Evolutionary conservation across 2,113 vertebrate genomes (phyloP).

Genomic region (Protomyctophum bolini): DNA sequence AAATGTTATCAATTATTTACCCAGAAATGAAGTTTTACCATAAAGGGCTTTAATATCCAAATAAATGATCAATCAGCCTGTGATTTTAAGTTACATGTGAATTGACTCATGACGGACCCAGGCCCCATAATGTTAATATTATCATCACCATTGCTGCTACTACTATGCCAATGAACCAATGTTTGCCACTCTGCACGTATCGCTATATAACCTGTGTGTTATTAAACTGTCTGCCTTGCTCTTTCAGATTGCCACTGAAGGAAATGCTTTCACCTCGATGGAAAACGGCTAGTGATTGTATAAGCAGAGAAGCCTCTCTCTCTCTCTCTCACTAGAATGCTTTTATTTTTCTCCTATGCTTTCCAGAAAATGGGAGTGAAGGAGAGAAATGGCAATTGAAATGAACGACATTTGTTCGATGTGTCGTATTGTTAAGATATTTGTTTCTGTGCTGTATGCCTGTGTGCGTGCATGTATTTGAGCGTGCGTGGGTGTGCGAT

Average conservation of each 20-base stretch:
- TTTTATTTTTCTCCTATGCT: conserved; percentile 50
- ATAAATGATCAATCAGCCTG: too few species aligned
- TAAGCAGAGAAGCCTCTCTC: conserved; percentile 33
- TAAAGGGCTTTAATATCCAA: too few species aligned
- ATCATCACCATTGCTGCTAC: conserved; percentile 34
- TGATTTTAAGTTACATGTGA: too few species aligned
- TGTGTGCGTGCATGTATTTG: conserved; percentile 49
- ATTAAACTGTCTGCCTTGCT: conserved; percentile 99
- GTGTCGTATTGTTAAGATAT: conserved; percentile 34
- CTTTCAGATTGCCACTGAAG: conserved; percentile 90
- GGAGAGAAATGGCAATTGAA: conserved; percentile 45
- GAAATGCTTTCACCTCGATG: conserved; percentile 75
- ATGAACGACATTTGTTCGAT: conserved; percentile 45
- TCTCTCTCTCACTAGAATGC: conserved; percentile 40
- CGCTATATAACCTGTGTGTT: conserved; percentile 63
- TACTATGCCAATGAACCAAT: conserved; percentile 26
- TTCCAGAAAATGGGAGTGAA: conserved; percentile 22
- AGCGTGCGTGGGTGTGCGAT: conserved; percentile 55
- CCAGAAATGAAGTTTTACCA: too few species aligned
- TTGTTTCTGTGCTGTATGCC: conserved; percentile 24
- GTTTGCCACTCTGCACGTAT: conserved; percentile 56
- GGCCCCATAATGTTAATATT: conserved; percentile 16
- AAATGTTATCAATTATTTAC: too few species aligned
- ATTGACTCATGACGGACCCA: too few species aligned
- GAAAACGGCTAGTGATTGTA: conserved; percentile 80